phyloP scores from a whole-genome alignment of 2,888 invertebrate species.

The Aspidapion aeneum region DNA sequence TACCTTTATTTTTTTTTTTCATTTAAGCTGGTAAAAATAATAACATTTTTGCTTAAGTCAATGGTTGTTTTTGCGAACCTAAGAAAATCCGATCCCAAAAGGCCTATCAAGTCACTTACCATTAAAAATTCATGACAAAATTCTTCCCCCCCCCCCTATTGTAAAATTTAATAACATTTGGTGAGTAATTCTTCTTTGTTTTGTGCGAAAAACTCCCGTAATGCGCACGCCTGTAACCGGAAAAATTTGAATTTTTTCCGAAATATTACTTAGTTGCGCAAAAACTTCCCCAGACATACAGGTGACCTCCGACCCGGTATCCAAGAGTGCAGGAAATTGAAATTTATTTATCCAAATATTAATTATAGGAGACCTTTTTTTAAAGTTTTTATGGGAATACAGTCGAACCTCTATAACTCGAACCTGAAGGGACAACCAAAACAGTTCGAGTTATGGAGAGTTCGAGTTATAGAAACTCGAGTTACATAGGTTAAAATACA shows the following conservation, averaged over 20 bases:
- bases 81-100: neutral
- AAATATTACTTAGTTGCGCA: neutral
- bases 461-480: too few species aligned
- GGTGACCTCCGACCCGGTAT: slow-evolving; percentile 12
- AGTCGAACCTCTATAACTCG: too few species aligned
- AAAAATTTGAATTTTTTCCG: slow-evolving; percentile 4
- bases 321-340: slow-evolving; percentile 6
- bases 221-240: slow-evolving; percentile 7
- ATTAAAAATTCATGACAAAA: neutral
- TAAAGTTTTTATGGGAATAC: neutral
- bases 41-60: neutral
- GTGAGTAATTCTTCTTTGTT: slow-evolving; percentile 8
- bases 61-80: neutral
- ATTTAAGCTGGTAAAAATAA: neutral
- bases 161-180: slow-evolving; percentile 3
- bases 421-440: too few species aligned
- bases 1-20: neutral
- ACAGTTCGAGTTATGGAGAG: too few species aligned
- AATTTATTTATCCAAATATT: neutral
- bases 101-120: neutral
- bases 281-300: slow-evolving; percentile 9
- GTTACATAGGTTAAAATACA: too few species aligned
- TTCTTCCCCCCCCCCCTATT: neutral
- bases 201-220: slow-evolving; percentile 10
- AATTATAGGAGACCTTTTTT: slow-evolving; percentile 5